Percentiles rank a stretch among this genome's conserved stretches.
Conservation (phyloP, 1,140 invertebrate species). For the Parapsyche elsis region DNA sequence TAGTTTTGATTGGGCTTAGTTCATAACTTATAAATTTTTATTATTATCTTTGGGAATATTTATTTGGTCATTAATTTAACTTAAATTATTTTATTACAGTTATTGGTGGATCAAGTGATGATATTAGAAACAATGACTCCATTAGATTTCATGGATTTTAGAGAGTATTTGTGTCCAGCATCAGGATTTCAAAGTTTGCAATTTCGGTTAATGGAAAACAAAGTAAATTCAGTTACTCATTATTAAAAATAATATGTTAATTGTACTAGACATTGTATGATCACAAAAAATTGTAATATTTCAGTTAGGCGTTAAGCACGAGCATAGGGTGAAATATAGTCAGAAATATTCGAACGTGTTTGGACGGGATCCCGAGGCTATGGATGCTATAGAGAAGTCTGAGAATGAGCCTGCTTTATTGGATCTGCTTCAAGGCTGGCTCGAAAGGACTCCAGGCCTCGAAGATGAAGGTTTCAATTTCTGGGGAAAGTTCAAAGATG, state of each 20-base stretch:
- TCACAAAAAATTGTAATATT: conserved; percentile 49
- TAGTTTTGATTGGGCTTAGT: too few relatives aligned
- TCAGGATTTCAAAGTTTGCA: conserved; percentile 98
- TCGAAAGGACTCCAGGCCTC: conserved; percentile 93
- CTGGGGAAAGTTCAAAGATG: conserved; percentile 88
- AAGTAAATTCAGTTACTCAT: conserved; percentile 62
- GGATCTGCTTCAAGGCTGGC: conserved; percentile 89
- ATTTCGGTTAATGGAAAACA: conserved; percentile 96
- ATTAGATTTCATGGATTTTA: conserved; percentile 96
- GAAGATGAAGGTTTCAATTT: conserved; percentile 89
- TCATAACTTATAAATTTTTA: too few relatives aligned
- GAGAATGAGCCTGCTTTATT: conserved; percentile 87
- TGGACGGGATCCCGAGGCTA: conserved; percentile 77
- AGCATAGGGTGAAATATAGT: conserved; percentile 92
- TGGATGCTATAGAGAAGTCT: conserved; percentile 79
- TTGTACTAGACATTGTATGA: too few relatives aligned
- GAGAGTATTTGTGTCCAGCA: conserved; percentile 90
- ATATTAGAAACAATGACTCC: conserved; percentile 99
- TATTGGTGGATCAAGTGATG: conserved; percentile 95
- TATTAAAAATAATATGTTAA: conserved; percentile 13
- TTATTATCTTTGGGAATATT: too few relatives aligned
- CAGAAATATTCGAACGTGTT: conserved; percentile 92
- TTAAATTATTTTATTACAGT: conserved; percentile 68
- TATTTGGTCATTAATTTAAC: neutral
- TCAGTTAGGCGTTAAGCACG: conserved; percentile 86